Conservation (phyloP, 1,140 invertebrate genomes). For the Mya arenaria region DNA sequence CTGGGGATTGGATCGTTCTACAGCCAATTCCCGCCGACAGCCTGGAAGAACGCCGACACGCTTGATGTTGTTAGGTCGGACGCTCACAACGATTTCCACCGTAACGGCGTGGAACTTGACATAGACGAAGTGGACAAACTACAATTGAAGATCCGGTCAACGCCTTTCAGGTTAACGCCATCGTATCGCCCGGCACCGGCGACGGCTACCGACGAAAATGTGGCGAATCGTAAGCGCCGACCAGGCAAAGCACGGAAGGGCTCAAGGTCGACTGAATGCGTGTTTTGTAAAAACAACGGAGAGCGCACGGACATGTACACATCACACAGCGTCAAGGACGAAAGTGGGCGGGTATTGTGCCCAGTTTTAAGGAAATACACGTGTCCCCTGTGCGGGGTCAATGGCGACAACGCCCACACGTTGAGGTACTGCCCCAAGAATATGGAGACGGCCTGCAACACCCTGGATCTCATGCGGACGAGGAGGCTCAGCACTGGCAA, state of each 20-base stretch:
- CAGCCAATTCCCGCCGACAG: no score
- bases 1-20: no score
- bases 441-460: no score
- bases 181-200: not conserved
- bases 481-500: no score
- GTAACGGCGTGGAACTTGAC: constrained; percentile 5
- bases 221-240: no score
- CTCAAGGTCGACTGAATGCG: constrained; percentile 20
- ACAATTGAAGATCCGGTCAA: not conserved
- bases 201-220: not conserved
- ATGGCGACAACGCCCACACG: constrained; percentile 83
- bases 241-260: no score
- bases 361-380: constrained; percentile 82
- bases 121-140: constrained; percentile 20
- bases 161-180: not conserved
- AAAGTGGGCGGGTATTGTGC: constrained; percentile 79
- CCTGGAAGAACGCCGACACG: constrained; percentile 35
- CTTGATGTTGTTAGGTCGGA: not conserved
- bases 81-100: constrained; percentile 16
- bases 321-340: no score
- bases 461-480: no score
- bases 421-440: constrained; percentile 75
- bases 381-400: constrained; percentile 82
- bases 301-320: constrained; percentile 78
- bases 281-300: constrained; percentile 83